phyloP scores from a whole-genome alignment of 2,888 invertebrate species.

The Linnaemya tessellans region DNA sequence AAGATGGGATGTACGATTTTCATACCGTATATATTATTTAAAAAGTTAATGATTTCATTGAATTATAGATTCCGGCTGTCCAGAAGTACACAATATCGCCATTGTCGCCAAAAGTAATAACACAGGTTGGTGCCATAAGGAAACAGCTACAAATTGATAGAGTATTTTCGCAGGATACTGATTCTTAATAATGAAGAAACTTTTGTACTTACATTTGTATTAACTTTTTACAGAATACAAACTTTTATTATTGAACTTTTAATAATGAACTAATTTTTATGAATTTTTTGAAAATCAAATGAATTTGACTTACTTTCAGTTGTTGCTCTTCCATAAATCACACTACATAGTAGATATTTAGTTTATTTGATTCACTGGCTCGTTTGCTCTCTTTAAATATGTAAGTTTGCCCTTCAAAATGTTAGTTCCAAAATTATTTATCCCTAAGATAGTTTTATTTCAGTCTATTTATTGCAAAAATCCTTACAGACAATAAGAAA shows the following conservation, averaged over 20 bases:
- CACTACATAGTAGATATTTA: too few relatives aligned
- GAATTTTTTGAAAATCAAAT: too few relatives aligned
- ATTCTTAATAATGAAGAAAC: conserved; percentile 18
- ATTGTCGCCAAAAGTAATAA: conserved; percentile 84
- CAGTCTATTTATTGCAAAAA: too few relatives aligned
- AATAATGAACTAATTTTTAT: neutral
- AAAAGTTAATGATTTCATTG: neutral
- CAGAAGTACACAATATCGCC: conserved; percentile 83
- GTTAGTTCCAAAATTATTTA: too few relatives aligned
- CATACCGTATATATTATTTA: neutral
- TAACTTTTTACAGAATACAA: neutral
- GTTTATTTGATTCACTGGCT: too few relatives aligned
- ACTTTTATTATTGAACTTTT: neutral
- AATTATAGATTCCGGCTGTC: conserved; percentile 85
- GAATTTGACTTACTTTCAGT: too few relatives aligned
- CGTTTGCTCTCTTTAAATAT: too few relatives aligned
- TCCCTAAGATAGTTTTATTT: too few relatives aligned
- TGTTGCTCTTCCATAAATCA: too few relatives aligned
- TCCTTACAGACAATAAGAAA: too few relatives aligned
- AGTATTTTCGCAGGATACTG: conserved; percentile 84
- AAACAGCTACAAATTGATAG: conserved; percentile 88
- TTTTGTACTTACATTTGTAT: neutral
- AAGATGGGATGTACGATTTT: conserved; percentile 84
- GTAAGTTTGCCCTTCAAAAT: too few relatives aligned
- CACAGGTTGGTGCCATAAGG: conserved; percentile 88